Base-by-base conservation (phyloP, 1,140 invertebrate genomes). In the Apis laboriosa region DNA sequence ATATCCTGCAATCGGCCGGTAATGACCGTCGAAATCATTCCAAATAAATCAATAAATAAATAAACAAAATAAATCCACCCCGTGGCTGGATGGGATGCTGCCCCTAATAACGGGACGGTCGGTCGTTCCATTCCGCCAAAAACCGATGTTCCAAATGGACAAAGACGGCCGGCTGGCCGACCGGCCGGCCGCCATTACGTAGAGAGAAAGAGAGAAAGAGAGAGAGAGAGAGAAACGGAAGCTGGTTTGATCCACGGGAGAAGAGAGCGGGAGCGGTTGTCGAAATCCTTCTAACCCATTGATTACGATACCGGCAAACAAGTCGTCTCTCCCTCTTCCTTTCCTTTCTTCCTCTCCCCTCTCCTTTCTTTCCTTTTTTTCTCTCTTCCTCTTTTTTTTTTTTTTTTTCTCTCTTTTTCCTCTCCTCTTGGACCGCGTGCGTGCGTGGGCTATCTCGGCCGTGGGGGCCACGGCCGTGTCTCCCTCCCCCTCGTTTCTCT, bases 261-360 rank as follows among this genome's bases (percentile, higher is more conserved):
- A 43, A 34, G 61, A 43, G 21, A 28, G 60, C 60, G 34, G 55
- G 63, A 24, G 53, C n/a, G 60, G n/a, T n/a, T 19, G 70, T 49
- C 56, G 66, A 68, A 76, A 81, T 84, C 78, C 55, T 66, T 17
- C 80, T 77, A 53, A 82, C 86, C 81, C 87, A 89, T 89, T 89
- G 86, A 89, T 89, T 88, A 88, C 84, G 77, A 88, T 83, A 89
- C 74, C 79, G 61, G 63, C 72, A 74, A 81, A 81, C 72, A 66
- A 60, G n/a, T 24, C 53, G 43, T 51, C n/a, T 24, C 73, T n/a
- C 13, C 53, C n/a, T 24, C 73, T n/a, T 19, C 53, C 51, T 12
- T 28, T 64, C n/a, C 28, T 13, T 24, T 61, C 11, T 28, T n/a
- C 12, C 11, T 19, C 21, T 34, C 34, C 34, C 4, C 15, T 1